Evolutionary conservation across 1,140 invertebrate species (phyloP).

Genomic region (Arion vulgaris): DNA sequence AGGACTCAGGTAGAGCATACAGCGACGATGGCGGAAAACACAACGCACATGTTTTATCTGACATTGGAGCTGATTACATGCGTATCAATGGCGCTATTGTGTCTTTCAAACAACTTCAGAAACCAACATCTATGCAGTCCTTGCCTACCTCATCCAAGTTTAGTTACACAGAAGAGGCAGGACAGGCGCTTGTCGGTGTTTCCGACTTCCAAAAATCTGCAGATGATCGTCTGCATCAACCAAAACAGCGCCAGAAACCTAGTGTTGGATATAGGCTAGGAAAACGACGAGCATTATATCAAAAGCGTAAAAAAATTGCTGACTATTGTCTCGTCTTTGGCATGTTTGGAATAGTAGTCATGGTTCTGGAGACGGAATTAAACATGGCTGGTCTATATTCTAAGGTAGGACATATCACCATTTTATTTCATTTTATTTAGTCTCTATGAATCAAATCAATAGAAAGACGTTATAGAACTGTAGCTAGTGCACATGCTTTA

Average conservation of each 20-base stretch:
- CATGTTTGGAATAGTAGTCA: constrained; percentile 98
- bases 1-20: constrained; percentile 48
- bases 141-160: constrained; percentile 83
- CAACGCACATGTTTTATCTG: constrained; percentile 69
- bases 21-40: constrained; percentile 43
- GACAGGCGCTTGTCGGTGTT: constrained; percentile 58
- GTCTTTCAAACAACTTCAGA: constrained; percentile 97
- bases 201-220: constrained; percentile 85
- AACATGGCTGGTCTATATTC: constrained; percentile 63
- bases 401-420: constrained; percentile 55
- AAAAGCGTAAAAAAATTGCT: constrained; percentile 96
- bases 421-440: background rate
- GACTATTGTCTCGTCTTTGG: constrained; percentile 98
- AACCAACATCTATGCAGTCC: constrained; percentile 92
- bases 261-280: constrained; percentile 97
- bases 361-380: constrained; percentile 99
- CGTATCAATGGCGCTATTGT: constrained; percentile 96
- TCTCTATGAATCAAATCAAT: too few relatives aligned
- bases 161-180: constrained; percentile 74
- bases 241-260: constrained; percentile 79
- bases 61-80: constrained; percentile 96
- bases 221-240: constrained; percentile 76
- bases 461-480: too few relatives aligned
- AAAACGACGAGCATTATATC: constrained; percentile 95
- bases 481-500: too few relatives aligned